Base-by-base conservation (phyloP, 2,113 vertebrate species). In the Coryphaenoides rupestris region DNA sequence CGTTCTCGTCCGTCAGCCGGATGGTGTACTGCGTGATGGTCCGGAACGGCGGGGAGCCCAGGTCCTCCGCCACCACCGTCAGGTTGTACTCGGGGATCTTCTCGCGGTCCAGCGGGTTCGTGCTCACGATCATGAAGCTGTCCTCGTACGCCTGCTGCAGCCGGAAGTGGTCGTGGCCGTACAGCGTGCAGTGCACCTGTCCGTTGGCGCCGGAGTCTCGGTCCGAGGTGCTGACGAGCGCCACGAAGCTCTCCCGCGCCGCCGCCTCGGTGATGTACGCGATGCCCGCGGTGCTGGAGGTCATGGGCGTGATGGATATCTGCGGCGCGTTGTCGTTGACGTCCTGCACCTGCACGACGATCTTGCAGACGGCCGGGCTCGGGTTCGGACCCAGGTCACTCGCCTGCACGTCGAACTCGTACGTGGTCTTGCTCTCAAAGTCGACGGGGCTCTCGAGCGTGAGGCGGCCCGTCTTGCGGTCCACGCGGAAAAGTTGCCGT, bases 291-390 rank as follows among this genome's bases (percentile, higher is more conserved):
- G 91, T 89, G 0, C 90, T 93, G 0, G 92, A 94, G 0, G 89
- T 92, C 88, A 98, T 93, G 0, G 95, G 94, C 0, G 95, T 97
- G 80, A 99, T 92, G 70, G 93, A 91, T 82, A 98, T 94, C 80
- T 93, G 92, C 0, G 96, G 95, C 0, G 96, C 94, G 0, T 99
- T 98, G 86, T 99, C 96, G 0, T 98, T 98, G 53, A 99, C 95
- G 14, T 98, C 96, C 9, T 93, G 89, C 57, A 99, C 91, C 80
- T 95, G 94, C 62, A 99, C 93, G 0, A 98, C 74, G 0, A 99
- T 91, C 0, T 95, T 98, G 74, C 96, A 98, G 61, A 92, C 90
- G 74, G 95, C 89, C 0, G 95, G 78, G 0, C 90, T 92, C 0
- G 96, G 96, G 65, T 93, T 95, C 10, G 93, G 88, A 12, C 96